These are phyloP conservation scores for Lepidurus couesii DNA, from an alignment of 1,140 invertebrate genomes.

Conservation along the genomic window DNA sequence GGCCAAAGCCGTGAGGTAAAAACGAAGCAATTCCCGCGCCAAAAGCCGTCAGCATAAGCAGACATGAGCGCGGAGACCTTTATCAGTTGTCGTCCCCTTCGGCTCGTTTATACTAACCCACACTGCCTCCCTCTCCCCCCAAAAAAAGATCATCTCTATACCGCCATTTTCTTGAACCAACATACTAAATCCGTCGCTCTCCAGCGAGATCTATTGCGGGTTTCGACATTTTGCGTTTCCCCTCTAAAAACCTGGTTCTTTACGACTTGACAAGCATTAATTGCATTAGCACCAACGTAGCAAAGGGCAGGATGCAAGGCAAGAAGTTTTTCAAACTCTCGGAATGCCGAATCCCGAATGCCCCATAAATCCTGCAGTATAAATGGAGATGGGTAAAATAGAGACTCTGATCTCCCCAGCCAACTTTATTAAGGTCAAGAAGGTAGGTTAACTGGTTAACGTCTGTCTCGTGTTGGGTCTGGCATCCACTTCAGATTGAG, in stretches of 20 bases:
- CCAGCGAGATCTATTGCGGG: neutral
- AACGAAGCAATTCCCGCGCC: neutral
- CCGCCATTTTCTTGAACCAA: neutral
- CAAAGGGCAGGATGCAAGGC: neutral
- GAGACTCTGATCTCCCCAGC: neutral
- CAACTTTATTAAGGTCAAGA: constrained; percentile 14
- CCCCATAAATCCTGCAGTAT: no score
- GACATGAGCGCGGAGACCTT: neutral
- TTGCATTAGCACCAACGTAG: neutral
- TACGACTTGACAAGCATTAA: neutral
- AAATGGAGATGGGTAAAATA: neutral
- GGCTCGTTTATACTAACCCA: neutral
- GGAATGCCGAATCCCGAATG: no score
- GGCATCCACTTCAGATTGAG: constrained; percentile 18
- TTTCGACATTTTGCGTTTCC: neutral
- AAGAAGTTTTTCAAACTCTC: neutral
- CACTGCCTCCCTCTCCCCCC: neutral
- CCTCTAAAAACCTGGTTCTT: neutral
- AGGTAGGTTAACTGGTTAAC: constrained; percentile 22
- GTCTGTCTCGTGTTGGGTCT: constrained; percentile 17
- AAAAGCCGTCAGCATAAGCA: constrained; percentile 3
- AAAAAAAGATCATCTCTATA: neutral
- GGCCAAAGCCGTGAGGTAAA: neutral
- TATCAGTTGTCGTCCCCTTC: neutral
- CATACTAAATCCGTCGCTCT: neutral